These are phyloP conservation scores for Napeogenes sylphis DNA, from an alignment of 2,888 invertebrate genomes.

Conservation along the genomic window DNA sequence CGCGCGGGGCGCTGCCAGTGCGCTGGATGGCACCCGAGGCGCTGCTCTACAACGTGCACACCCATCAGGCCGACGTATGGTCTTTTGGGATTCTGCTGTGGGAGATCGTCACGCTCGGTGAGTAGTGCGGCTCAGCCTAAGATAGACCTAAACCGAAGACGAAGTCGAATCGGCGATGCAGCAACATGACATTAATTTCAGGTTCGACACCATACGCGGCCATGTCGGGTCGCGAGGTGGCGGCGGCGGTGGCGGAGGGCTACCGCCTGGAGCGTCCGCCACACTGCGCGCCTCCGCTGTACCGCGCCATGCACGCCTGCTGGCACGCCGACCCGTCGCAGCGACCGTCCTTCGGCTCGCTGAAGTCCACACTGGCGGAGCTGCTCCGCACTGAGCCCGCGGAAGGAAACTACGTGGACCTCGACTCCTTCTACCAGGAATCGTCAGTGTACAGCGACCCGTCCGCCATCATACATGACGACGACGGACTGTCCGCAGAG, in stretches of 20 bases:
- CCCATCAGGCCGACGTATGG: slow-evolving; percentile 91
- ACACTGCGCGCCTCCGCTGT: slow-evolving; percentile 82
- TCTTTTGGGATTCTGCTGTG: slow-evolving; percentile 91
- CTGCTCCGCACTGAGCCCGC: slow-evolving; percentile 79
- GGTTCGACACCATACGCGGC: slow-evolving; percentile 92
- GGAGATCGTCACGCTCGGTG: slow-evolving; percentile 92
- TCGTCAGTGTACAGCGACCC: slow-evolving; percentile 78
- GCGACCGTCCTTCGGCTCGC: slow-evolving; percentile 83
- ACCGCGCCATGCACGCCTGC: slow-evolving; percentile 73
- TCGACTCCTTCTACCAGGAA: slow-evolving; percentile 82
- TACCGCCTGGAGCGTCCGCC: slow-evolving; percentile 87
- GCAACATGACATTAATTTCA: slow-evolving; percentile 45
- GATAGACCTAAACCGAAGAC: not conserved
- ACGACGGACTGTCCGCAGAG: slow-evolving; percentile 70
- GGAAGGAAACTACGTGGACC: slow-evolving; percentile 82
- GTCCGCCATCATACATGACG: slow-evolving; percentile 72
- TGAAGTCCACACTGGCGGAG: slow-evolving; percentile 77
- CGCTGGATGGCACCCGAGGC: slow-evolving; percentile 94
- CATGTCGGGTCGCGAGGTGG: slow-evolving; percentile 89
- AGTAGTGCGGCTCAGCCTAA: slow-evolving; percentile 19
- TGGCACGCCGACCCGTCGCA: slow-evolving; percentile 84
- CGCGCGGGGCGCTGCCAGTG: slow-evolving; percentile 81
- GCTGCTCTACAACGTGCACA: slow-evolving; percentile 86
- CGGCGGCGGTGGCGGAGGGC: slow-evolving; percentile 86
- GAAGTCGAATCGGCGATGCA: too few species aligned